Evolutionary conservation across 2,888 invertebrate genomes (phyloP).

Genomic region (Helicoverpa assulta): DNA sequence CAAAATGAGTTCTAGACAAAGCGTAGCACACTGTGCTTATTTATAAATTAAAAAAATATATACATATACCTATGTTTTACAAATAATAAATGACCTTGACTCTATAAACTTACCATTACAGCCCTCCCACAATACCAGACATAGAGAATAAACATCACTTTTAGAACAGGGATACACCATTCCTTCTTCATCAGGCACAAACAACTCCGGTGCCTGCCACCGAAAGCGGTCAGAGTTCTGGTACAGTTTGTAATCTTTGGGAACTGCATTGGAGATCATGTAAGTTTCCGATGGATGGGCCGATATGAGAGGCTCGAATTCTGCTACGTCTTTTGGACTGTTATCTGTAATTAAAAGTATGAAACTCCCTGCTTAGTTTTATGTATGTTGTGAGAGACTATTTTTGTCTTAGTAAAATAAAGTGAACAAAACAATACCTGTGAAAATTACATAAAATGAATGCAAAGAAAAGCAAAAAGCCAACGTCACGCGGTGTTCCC

Average conservation of each 20-base stretch:
- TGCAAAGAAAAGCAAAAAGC: slow-evolving; percentile 33
- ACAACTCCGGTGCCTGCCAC: slow-evolving; percentile 87
- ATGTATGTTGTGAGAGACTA: too few species aligned
- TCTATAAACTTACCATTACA: slow-evolving; percentile 83
- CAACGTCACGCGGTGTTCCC: slow-evolving; percentile 73
- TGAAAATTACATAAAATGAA: not conserved
- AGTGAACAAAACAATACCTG: not conserved
- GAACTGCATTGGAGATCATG: slow-evolving; percentile 69
- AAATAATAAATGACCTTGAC: too few species aligned
- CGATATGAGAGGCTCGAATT: slow-evolving; percentile 80
- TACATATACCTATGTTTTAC: too few species aligned
- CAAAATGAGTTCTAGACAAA: too few species aligned
- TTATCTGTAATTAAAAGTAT: slow-evolving; percentile 69
- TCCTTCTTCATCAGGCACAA: slow-evolving; percentile 75
- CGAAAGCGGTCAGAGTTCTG: slow-evolving; percentile 72
- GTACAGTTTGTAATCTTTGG: slow-evolving; percentile 73
- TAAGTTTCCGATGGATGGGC: slow-evolving; percentile 79
- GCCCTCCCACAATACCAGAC: slow-evolving; percentile 84
- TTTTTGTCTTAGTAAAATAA: too few species aligned
- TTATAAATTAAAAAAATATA: too few species aligned
- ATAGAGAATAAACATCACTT: slow-evolving; percentile 85
- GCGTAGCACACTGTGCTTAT: too few species aligned
- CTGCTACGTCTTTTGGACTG: slow-evolving; percentile 65
- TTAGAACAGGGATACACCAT: slow-evolving; percentile 80
- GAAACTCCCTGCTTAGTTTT: too few species aligned